phyloP scores from a whole-genome alignment of 2,797 vertebrate genomes.

The Oceanodroma leucorhoa region DNA sequence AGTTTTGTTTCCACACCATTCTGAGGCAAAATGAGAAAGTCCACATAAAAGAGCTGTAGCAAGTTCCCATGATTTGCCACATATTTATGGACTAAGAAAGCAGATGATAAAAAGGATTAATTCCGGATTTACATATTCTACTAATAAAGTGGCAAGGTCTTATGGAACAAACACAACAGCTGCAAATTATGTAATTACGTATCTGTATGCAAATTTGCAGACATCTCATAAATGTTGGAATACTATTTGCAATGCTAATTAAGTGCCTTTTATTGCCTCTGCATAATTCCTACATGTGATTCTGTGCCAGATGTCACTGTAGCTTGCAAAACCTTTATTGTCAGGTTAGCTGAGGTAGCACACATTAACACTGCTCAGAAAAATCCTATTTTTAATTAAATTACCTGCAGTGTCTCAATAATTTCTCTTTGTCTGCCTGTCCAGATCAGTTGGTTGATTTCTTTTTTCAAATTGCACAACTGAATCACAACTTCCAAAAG shows the following conservation, averaged over 20 bases:
- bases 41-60: neutral
- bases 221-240: conserved; percentile 78
- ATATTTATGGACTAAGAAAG: conserved; percentile 56
- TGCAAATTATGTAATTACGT: conserved; percentile 83
- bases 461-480: neutral
- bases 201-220: conserved; percentile 81
- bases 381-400: conserved; percentile 77
- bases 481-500: neutral
- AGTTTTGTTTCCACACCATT: conserved; percentile 7
- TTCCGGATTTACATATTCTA: conserved; percentile 72
- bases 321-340: conserved; percentile 77
- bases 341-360: conserved; percentile 80
- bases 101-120: conserved; percentile 59
- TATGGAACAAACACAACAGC: conserved; percentile 77
- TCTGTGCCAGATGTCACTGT: conserved; percentile 79
- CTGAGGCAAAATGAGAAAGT: conserved; percentile 8
- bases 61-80: conserved; percentile 16
- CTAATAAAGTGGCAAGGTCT: conserved; percentile 76
- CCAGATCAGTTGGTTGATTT: neutral
- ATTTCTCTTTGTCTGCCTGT: conserved; percentile 55
- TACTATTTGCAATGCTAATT: conserved; percentile 82
- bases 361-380: conserved; percentile 72
- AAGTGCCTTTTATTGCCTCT: conserved; percentile 76
- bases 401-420: conserved; percentile 63
- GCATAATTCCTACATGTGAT: conserved; percentile 80